Evolutionary conservation across 2,888 invertebrate species (phyloP), one percentile per base, ranked within the genome.

Genomic region (Seira ritae): DNA sequence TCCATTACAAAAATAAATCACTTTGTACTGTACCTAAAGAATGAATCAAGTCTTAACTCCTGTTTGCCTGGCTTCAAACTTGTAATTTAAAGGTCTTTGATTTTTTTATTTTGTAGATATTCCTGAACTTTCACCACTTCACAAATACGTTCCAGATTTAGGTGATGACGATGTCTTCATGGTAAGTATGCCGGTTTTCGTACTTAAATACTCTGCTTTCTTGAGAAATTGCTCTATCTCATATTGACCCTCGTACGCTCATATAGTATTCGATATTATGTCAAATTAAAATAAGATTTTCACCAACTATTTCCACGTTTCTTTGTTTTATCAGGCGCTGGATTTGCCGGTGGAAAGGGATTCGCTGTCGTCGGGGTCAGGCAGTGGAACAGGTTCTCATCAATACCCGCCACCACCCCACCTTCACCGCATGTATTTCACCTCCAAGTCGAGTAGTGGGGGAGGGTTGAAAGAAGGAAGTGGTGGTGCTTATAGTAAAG

Each of bases 131-230:
- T 93, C 94, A 90, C 92, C 94, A 89, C 92, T 93, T 87, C 93
- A 93, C 90, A 93, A 94, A 92, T 92, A 93, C 92, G 80, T 79
- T 83, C 83, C 80, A 93, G 95, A 96, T 90, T 95, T 95, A 86
- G 96, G 96, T 87, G 97, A 97, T 91, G 97, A 97, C 90, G 97
- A 97, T 91, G 97, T 98, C 89, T 98, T 98, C 92, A 97, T 97
- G 96, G 97, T 97, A 91, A 92, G 92, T 91, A 62, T 37, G n/a
- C n/a, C n/a, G n/a, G n/a, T n/a, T n/a, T n/a, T n/a, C n/a, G n/a
- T n/a, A n/a, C n/a, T n/a, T n/a, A 66, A 69, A 67, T 24, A 6
- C 55, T 15, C 65, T 50, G n/a, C n/a, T 50, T 74, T 20, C 31
- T 23, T 10, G 1, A 8, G 66, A 72, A n/a, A 62, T n/a, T 62